These are phyloP conservation scores for Alouatta caraya DNA, from an alignment of 2,797 vertebrate genomes.

Conservation along the genomic window DNA sequence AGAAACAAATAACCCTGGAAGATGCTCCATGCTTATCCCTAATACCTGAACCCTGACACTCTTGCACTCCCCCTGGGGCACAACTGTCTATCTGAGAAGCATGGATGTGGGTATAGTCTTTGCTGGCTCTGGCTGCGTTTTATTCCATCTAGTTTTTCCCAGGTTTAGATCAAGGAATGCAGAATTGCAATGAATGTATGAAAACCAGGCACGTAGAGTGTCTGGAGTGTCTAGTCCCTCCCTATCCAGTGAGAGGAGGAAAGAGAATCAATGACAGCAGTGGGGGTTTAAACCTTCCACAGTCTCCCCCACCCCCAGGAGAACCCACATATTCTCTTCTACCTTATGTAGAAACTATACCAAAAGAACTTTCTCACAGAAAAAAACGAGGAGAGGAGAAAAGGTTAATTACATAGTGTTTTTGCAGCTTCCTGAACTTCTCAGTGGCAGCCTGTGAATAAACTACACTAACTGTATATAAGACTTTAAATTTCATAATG, in stretches of 20 bases:
- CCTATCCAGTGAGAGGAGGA: not conserved
- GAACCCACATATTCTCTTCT: not conserved
- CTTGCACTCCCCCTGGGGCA: not conserved
- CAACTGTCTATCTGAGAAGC: not conserved
- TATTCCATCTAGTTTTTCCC: not conserved
- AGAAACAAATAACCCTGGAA: not conserved
- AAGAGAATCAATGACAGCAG: not conserved
- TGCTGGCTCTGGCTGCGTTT: not conserved
- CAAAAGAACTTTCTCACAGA: not conserved
- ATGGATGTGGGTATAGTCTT: accelerated
- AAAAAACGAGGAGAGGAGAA: not conserved
- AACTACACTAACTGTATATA: not conserved
- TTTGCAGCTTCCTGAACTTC: not conserved
- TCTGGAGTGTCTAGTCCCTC: not conserved
- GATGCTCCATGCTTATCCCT: not conserved
- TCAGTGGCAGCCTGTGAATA: not conserved
- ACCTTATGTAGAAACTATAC: not conserved
- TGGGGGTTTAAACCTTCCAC: not conserved
- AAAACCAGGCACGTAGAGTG: not conserved
- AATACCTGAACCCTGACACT: not conserved
- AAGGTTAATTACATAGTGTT: not conserved
- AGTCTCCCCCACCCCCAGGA: accelerated
- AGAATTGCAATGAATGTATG: not conserved
- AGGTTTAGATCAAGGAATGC: not conserved
- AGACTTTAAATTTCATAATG: conserved; percentile 19